These are phyloP conservation scores for Colossoma macropomum DNA, from an alignment of 2,113 vertebrate species.

Conservation along the genomic window DNA sequence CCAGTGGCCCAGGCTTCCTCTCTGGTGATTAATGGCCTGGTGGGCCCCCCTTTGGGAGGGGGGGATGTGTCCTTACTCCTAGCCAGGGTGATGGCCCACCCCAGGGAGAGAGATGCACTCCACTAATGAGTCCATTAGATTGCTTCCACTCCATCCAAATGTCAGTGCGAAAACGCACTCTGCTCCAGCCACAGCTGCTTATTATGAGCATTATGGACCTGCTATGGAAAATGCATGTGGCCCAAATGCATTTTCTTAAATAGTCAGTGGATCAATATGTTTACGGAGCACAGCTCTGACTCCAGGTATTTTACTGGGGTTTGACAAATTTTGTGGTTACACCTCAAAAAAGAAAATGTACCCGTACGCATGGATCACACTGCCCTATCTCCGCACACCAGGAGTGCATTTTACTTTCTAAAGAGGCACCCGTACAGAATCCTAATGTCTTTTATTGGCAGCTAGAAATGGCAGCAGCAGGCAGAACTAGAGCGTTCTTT, in stretches of 20 bases:
- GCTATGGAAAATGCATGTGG: conserved; percentile 26
- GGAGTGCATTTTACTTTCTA: conserved; percentile 42
- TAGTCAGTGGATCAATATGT: conserved; percentile 35
- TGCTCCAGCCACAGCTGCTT: conserved; percentile 31
- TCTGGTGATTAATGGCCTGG: conserved; percentile 59
- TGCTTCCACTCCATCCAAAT: conserved; percentile 49
- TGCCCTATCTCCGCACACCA: conserved; percentile 24
- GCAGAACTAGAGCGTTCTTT: conserved; percentile 49
- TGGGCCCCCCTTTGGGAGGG: conserved; percentile 43
- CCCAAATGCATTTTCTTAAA: conserved; percentile 11
- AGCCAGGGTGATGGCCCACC: conserved; percentile 43
- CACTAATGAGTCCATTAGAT: conserved; percentile 62
- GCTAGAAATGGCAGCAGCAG: conserved; percentile 57
- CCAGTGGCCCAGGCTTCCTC: conserved; percentile 39
- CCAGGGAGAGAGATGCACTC: conserved; percentile 46
- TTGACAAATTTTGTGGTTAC: conserved; percentile 12
- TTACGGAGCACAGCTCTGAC: not conserved
- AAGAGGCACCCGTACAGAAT: conserved; percentile 57
- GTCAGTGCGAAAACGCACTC: conserved; percentile 45
- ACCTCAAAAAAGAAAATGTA: not conserved
- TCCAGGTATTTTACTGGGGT: conserved; percentile 11
- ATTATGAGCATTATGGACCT: conserved; percentile 40
- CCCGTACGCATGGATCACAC: conserved; percentile 36
- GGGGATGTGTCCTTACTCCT: conserved; percentile 38
- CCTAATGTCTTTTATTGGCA: conserved; percentile 71